Evolutionary conservation across 2,888 invertebrate species (phyloP).

Genomic region (Leuctra nigra): DNA sequence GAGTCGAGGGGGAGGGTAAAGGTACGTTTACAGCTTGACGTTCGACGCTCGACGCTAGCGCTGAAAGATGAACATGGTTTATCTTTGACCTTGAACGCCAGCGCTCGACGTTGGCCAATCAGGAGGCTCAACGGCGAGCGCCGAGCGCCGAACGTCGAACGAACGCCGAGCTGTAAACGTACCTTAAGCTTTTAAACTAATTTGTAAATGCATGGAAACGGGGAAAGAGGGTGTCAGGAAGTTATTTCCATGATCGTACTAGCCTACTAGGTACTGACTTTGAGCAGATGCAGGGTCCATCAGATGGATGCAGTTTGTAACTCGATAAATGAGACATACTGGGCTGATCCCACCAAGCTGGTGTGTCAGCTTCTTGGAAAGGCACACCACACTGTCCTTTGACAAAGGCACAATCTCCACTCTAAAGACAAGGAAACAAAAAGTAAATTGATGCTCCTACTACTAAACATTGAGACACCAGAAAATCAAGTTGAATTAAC

Average conservation of each 20-base stretch:
- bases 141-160: too few species aligned
- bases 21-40: too few species aligned
- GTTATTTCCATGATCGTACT: neutral
- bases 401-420: constrained; percentile 95
- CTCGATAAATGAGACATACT: constrained; percentile 80
- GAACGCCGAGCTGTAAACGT: too few species aligned
- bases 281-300: constrained; percentile 88
- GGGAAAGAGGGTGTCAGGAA: too few species aligned
- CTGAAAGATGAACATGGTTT: too few species aligned
- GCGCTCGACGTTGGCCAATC: too few species aligned
- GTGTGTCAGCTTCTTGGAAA: constrained; percentile 78
- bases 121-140: too few species aligned
- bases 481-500: constrained; percentile 24
- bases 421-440: constrained; percentile 44
- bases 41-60: too few species aligned
- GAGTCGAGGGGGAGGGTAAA: too few species aligned
- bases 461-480: constrained; percentile 39
- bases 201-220: too few species aligned
- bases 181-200: too few species aligned
- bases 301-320: constrained; percentile 83
- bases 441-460: neutral
- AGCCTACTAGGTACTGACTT: constrained; percentile 48
- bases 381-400: constrained; percentile 87
- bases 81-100: too few species aligned
- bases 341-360: constrained; percentile 83